Evolutionary conservation across 2,797 vertebrate species (phyloP).

Genomic region (Pseudochirops cupreus): DNA sequence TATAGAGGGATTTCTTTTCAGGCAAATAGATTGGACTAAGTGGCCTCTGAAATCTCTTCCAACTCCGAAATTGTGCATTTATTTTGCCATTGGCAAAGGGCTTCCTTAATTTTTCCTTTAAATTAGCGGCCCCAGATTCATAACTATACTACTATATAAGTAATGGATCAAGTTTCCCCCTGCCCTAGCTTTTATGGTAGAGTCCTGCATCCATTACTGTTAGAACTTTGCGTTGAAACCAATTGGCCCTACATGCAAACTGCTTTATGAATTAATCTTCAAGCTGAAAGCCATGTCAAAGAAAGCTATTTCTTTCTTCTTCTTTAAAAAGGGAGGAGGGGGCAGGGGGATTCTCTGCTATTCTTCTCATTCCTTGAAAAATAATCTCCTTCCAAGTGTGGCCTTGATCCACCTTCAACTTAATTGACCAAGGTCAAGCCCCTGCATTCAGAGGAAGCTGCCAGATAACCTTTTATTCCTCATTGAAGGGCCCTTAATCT

Average conservation of each 20-base stretch:
- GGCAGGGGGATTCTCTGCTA: neutral
- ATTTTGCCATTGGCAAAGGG: neutral
- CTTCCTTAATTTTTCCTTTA: slow-evolving; percentile 17
- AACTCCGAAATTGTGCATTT: neutral
- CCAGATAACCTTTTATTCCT: slow-evolving; percentile 58
- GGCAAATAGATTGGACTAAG: neutral
- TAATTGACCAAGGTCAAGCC: slow-evolving; percentile 63
- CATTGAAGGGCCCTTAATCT: slow-evolving; percentile 79
- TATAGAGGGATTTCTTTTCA: neutral
- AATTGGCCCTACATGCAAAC: neutral
- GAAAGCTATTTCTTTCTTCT: slow-evolving; percentile 32
- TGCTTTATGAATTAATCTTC: slow-evolving; percentile 60
- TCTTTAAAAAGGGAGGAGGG: slow-evolving; percentile 13
- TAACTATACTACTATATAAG: neutral
- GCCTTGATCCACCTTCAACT: slow-evolving; percentile 43
- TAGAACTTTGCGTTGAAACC: slow-evolving; percentile 56
- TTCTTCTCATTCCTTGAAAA: slow-evolving; percentile 61
- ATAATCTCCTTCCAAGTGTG: neutral
- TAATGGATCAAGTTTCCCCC: neutral
- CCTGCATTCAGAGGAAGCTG: slow-evolving; percentile 48
- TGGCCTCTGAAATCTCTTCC: neutral
- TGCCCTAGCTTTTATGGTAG: slow-evolving; percentile 11
- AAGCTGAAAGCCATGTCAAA: slow-evolving; percentile 9
- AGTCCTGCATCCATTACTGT: neutral
- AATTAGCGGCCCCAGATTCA: neutral